Conservation (phyloP, 2,113 vertebrate genomes). For the Acanthochromis polyacanthus region DNA sequence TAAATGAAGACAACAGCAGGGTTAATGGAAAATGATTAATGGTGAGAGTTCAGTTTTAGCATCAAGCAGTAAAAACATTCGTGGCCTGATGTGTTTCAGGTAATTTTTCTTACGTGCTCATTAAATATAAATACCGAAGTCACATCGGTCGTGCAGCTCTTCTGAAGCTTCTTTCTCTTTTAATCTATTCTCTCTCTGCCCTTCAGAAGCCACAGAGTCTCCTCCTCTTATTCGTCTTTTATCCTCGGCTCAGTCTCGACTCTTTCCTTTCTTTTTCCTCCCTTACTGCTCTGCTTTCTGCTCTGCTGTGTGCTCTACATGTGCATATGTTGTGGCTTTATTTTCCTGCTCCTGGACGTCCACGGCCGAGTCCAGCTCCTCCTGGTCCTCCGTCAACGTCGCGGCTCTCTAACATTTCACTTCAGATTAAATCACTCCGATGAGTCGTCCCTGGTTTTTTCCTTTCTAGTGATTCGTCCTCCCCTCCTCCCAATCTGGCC, state of each 20-base stretch:
- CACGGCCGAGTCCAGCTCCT: slow-evolving; percentile 48
- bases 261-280: slow-evolving; percentile 15
- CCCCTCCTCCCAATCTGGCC: slow-evolving; percentile 61
- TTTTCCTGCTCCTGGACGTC: slow-evolving; percentile 24
- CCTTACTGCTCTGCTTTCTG: slow-evolving; percentile 20
- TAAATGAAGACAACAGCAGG: no score
- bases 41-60: no score
- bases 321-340: slow-evolving; percentile 40
- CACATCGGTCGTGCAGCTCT: no score
- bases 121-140: no score
- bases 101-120: no score
- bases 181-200: slow-evolving; percentile 45
- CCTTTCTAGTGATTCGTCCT: slow-evolving; percentile 35
- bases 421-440: slow-evolving; percentile 78
- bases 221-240: slow-evolving; percentile 29
- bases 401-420: slow-evolving; percentile 74
- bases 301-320: slow-evolving; percentile 28
- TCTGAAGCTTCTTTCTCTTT: slow-evolving; percentile 22
- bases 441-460: slow-evolving; percentile 60
- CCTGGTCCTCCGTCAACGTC: slow-evolving; percentile 67
- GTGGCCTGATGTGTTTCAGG: no score
- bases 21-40: no score
- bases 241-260: slow-evolving; percentile 26
- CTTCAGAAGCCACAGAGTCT: slow-evolving; percentile 35
- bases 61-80: no score